These are phyloP conservation scores for Emmelina monodactyla DNA, from an alignment of 2,888 invertebrate genomes.

Conservation along the genomic window DNA sequence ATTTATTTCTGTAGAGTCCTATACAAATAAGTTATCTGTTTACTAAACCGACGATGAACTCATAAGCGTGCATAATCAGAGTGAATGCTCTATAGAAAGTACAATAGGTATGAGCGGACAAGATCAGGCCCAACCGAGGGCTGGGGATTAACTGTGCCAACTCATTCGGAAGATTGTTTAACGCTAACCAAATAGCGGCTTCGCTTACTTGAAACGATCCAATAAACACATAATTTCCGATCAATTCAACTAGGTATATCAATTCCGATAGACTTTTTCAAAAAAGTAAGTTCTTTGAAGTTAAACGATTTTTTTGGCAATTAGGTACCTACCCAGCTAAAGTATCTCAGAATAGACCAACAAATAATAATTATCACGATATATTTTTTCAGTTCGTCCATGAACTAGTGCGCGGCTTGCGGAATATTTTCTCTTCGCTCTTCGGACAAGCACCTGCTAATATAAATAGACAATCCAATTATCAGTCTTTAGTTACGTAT, in stretches of 20 bases:
- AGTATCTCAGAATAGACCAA: not conserved
- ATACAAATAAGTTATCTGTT: too few species aligned
- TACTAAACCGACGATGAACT: slow-evolving; percentile 25
- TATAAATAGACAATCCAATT: slow-evolving; percentile 49
- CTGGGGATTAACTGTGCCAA: slow-evolving; percentile 41
- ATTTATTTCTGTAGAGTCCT: too few species aligned
- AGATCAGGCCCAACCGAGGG: not conserved
- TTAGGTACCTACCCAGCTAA: too few species aligned
- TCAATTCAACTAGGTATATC: too few species aligned
- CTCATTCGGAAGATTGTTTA: slow-evolving; percentile 62
- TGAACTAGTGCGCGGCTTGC: slow-evolving; percentile 53
- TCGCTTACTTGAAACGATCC: slow-evolving; percentile 41
- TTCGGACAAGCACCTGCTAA: slow-evolving; percentile 32
- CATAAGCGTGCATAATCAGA: slow-evolving; percentile 52
- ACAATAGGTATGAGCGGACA: too few species aligned
- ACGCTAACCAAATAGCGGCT: slow-evolving; percentile 61
- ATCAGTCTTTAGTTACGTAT: slow-evolving; percentile 47
- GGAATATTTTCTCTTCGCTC: slow-evolving; percentile 50
- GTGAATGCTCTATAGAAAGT: slow-evolving; percentile 52
- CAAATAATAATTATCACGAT: too few species aligned
- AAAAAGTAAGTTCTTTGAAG: too few species aligned
- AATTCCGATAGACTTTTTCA: too few species aligned
- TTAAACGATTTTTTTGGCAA: too few species aligned
- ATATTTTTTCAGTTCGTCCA: slow-evolving; percentile 35
- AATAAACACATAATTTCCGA: slow-evolving; percentile 61